Percentiles rank a stretch among this genome's conserved stretches.
Evolutionary conservation across 2,797 vertebrate species (phyloP).

Genomic region (Cossypha polioptera): DNA sequence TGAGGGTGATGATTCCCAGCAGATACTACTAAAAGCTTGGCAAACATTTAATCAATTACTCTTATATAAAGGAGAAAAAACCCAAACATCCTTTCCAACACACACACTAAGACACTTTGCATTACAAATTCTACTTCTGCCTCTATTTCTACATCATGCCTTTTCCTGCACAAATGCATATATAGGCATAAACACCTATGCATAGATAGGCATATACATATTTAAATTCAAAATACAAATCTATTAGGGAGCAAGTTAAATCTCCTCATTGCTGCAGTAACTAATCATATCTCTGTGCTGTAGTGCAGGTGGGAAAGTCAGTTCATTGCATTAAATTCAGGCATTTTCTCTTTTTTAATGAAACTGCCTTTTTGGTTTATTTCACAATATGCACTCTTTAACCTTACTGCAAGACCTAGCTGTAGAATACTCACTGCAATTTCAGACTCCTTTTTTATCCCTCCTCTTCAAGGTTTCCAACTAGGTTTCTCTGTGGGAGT

Average conservation of each 20-base stretch:
- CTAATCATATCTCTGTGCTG: slow-evolving; percentile 14
- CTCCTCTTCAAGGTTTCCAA: slow-evolving; percentile 23
- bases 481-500: slow-evolving; percentile 30
- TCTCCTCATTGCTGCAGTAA: not conserved
- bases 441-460: slow-evolving; percentile 35
- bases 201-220: not conserved
- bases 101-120: slow-evolving; percentile 34
- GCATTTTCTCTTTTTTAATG: not conserved
- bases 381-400: slow-evolving; percentile 13
- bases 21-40: slow-evolving; percentile 65
- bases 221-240: slow-evolving; percentile 19
- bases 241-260: not conserved
- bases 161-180: slow-evolving; percentile 11
- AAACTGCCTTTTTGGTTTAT: slow-evolving; percentile 4
- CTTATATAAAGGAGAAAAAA: slow-evolving; percentile 34
- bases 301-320: not conserved
- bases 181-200: not conserved
- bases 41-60: slow-evolving; percentile 64
- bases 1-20: slow-evolving; percentile 50
- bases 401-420: slow-evolving; percentile 17
- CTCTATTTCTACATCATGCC: not conserved
- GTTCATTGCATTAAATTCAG: slow-evolving; percentile 24
- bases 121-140: slow-evolving; percentile 41
- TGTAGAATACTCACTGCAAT: slow-evolving; percentile 49
- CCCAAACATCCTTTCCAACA: slow-evolving; percentile 15